Conservation (phyloP, 2,888 invertebrate species). For the Epirrhoe tristata region DNA sequence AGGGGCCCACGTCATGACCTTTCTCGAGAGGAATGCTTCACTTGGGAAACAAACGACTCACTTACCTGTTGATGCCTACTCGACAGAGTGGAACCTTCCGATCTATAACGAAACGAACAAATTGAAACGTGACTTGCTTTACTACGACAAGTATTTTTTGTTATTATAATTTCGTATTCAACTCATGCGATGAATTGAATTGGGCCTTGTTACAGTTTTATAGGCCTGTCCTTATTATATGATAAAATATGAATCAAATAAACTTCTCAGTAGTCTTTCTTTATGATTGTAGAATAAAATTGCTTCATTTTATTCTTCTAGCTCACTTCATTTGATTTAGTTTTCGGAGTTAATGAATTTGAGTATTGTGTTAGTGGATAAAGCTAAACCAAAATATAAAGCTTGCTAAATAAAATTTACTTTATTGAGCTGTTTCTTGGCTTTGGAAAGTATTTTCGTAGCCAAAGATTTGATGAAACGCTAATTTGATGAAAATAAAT, state of each 20-base stretch:
- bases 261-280: constrained; percentile 30
- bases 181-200: constrained; percentile 55
- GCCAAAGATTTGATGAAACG: neutral
- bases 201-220: constrained; percentile 46
- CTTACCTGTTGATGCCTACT: constrained; percentile 77
- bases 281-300: constrained; percentile 21
- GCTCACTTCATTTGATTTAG: constrained; percentile 8
- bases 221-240: constrained; percentile 44
- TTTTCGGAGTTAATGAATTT: constrained; percentile 5
- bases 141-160: constrained; percentile 62
- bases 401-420: neutral
- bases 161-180: constrained; percentile 54
- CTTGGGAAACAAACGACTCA: constrained; percentile 73
- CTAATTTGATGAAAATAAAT: neutral
- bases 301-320: constrained; percentile 3
- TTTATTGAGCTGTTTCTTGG: constrained; percentile 1
- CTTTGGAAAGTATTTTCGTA: neutral
- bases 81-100: constrained; percentile 58
- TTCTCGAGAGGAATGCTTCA: constrained; percentile 67
- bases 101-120: constrained; percentile 55
- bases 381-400: constrained; percentile 4
- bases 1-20: constrained; percentile 59
- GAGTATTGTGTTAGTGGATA: constrained; percentile 3
- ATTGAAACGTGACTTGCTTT: constrained; percentile 64
- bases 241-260: constrained; percentile 46